phyloP scores from a whole-genome alignment of 2,797 vertebrate species.

The Limosa lapponica region DNA sequence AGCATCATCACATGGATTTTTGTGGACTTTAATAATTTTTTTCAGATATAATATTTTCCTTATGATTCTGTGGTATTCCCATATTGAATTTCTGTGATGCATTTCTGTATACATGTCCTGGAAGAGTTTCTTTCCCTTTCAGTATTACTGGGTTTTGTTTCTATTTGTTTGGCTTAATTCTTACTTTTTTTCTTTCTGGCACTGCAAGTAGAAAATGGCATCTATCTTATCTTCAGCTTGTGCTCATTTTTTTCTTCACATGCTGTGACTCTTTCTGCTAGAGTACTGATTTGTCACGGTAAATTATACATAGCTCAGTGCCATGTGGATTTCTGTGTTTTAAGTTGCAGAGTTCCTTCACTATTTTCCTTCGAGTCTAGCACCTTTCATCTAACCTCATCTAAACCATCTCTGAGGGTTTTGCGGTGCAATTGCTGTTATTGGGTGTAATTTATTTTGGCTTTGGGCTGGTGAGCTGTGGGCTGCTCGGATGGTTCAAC shows the following conservation, averaged over 20 bases:
- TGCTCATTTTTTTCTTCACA: slow-evolving; percentile 48
- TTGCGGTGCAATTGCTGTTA: neutral
- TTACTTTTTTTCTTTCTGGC: neutral
- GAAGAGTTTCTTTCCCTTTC: neutral
- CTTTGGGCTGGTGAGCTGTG: neutral
- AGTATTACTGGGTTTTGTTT: neutral
- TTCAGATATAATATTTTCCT: neutral
- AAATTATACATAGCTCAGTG: slow-evolving; percentile 50
- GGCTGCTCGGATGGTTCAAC: neutral
- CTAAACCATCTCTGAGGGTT: rapidly evolving
- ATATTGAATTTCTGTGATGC: neutral
- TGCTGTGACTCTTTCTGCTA: slow-evolving; percentile 47
- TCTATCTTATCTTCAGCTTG: slow-evolving; percentile 25
- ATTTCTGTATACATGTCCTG: neutral
- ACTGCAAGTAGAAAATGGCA: neutral
- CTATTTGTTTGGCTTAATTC: neutral
- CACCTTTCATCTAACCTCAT: neutral
- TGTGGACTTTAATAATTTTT: neutral
- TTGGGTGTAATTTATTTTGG: neutral
- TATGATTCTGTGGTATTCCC: neutral
- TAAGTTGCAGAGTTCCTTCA: neutral
- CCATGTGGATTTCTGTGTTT: slow-evolving; percentile 14
- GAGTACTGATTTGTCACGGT: slow-evolving; percentile 48
- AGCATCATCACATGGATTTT: neutral
- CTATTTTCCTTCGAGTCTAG: neutral